Conservation (phyloP, 2,888 invertebrate species). For the Eristalinus aeneus region DNA sequence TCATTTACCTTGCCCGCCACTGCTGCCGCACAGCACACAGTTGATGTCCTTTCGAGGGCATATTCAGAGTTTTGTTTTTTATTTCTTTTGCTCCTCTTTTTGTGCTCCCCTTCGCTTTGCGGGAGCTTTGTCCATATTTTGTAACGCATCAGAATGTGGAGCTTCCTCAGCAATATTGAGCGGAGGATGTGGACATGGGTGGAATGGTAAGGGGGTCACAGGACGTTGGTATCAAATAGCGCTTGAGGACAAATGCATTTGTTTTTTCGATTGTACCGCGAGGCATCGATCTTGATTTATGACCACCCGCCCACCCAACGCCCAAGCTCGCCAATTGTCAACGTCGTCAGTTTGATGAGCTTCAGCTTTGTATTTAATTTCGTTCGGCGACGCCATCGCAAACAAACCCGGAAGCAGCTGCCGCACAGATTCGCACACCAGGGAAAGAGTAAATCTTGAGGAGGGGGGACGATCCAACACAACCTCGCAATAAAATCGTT, state of each 20-base stretch:
- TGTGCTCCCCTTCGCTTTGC: neutral
- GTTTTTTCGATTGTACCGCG: constrained; percentile 29
- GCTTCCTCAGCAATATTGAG: neutral
- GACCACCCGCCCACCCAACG: constrained; percentile 6
- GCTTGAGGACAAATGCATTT: constrained; percentile 58
- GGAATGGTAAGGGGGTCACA: constrained; percentile 9
- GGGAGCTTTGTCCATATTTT: constrained; percentile 49
- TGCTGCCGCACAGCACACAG: neutral
- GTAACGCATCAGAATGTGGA: neutral
- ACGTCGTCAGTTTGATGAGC: constrained; percentile 41
- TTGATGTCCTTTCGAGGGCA: constrained; percentile 4
- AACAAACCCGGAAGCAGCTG: neutral
- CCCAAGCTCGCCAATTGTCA: constrained; percentile 37
- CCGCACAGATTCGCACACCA: neutral
- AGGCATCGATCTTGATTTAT: constrained; percentile 61
- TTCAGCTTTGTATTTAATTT: constrained; percentile 38
- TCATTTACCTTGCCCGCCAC: constrained; percentile 24
- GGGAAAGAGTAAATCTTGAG: neutral
- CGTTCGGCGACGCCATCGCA: constrained; percentile 8
- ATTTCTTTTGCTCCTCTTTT: neutral
- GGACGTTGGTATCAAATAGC: constrained; percentile 51
- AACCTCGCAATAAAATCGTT: constrained; percentile 3
- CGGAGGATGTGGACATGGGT: neutral
- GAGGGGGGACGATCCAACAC: neutral
- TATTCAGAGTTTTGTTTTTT: neutral